Conservation (phyloP, 2,888 invertebrate species). For the Pteria penguin region DNA sequence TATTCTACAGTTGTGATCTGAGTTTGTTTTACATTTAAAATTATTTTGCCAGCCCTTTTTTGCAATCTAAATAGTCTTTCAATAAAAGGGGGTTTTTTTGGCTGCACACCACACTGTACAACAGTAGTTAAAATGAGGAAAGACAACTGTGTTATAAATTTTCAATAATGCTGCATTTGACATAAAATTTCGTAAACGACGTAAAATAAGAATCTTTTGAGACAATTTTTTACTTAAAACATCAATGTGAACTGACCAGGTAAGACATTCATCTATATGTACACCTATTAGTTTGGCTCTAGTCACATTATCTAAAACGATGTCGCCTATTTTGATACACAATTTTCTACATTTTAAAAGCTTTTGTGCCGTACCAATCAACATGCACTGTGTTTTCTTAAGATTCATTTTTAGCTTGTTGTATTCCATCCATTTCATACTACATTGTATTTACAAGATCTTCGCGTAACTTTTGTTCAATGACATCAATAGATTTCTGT, state of each 20-base stretch:
- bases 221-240: neutral
- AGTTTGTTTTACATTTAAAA: too few species aligned
- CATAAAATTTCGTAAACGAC: neutral
- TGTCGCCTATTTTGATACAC: neutral
- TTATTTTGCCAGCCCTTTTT: neutral
- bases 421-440: neutral
- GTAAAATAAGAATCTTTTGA: neutral
- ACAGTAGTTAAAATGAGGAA: conserved; percentile 13
- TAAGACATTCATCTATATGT: neutral
- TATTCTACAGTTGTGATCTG: too few species aligned
- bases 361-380: conserved; percentile 13
- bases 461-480: conserved; percentile 1
- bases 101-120: conserved; percentile 7
- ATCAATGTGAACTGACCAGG: conserved; percentile 3
- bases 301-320: neutral
- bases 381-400: conserved; percentile 22
- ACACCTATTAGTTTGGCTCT: neutral
- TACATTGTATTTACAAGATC: neutral
- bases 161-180: neutral
- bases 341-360: conserved; percentile 9
- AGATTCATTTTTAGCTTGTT: conserved; percentile 16
- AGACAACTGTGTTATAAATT: conserved; percentile 4
- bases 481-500: conserved; percentile 1
- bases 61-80: neutral
- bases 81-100: neutral